These are phyloP conservation scores for Scalopus aquaticus DNA, from an alignment of 2,113 vertebrate genomes.

Conservation along the genomic window DNA sequence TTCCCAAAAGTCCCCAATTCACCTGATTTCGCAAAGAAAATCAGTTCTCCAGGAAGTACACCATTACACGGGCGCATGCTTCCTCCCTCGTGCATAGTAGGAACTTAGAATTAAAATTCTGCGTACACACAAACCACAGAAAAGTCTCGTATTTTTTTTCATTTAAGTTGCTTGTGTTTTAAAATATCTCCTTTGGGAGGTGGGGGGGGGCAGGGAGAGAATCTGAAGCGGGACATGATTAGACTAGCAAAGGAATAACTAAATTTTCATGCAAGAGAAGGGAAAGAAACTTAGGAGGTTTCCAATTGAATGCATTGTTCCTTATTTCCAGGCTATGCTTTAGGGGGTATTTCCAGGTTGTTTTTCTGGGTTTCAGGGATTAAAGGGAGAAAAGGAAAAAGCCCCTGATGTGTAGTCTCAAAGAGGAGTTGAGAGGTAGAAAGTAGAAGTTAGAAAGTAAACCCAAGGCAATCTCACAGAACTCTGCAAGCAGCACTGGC, in stretches of 20 bases:
- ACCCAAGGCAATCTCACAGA: background rate
- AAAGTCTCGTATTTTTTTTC: background rate
- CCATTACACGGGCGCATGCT: background rate
- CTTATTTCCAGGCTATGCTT: background rate
- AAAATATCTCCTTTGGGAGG: background rate
- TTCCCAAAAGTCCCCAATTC: background rate
- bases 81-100: background rate
- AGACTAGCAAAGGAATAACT: slow-evolving; percentile 19
- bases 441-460: slow-evolving; percentile 16
- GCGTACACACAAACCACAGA: background rate
- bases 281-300: background rate
- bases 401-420: background rate
- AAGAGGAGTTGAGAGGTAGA: background rate
- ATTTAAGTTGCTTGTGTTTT: background rate
- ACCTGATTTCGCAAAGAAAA: background rate
- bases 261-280: background rate
- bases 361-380: slow-evolving; percentile 16
- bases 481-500: background rate
- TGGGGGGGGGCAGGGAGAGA: background rate
- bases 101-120: background rate
- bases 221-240: background rate
- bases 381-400: background rate
- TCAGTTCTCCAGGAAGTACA: background rate
- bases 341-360: slow-evolving; percentile 17
- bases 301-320: background rate